phyloP scores from a whole-genome alignment of 2,888 invertebrate genomes.

The Pedicia rivosa region DNA sequence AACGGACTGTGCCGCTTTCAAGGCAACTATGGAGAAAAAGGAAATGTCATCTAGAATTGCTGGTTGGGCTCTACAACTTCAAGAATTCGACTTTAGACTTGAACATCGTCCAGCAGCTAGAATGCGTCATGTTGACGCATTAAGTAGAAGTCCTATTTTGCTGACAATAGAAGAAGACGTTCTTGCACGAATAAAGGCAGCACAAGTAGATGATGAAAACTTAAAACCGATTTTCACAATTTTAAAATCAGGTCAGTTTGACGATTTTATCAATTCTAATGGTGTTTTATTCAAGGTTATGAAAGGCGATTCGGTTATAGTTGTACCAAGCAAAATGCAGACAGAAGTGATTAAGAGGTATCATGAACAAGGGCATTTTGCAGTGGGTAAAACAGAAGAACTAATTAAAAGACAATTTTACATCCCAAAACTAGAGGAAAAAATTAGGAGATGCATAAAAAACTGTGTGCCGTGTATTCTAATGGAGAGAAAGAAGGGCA shows the following conservation, averaged over 20 bases:
- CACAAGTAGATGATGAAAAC: conserved; percentile 12
- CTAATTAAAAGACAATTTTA: conserved; percentile 5
- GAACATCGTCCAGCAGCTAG: conserved; percentile 11
- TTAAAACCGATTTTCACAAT: conserved; percentile 10
- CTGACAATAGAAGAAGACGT: not conserved
- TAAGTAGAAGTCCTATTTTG: conserved; percentile 11
- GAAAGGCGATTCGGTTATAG: conserved; percentile 8
- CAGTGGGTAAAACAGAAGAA: conserved; percentile 7
- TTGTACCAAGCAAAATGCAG: conserved; percentile 8
- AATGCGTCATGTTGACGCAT: conserved; percentile 12
- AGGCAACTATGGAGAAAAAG: conserved; percentile 14
- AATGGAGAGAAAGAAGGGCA: conserved; percentile 12
- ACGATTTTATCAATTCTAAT: conserved; percentile 11
- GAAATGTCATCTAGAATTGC: conserved; percentile 15
- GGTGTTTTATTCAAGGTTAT: conserved; percentile 11
- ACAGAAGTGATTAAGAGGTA: not conserved
- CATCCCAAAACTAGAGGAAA: conserved; percentile 6
- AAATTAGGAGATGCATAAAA: conserved; percentile 6
- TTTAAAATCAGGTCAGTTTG: conserved; percentile 8
- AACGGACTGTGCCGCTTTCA: conserved; percentile 11
- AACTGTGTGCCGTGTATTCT: conserved; percentile 7
- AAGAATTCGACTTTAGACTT: conserved; percentile 11
- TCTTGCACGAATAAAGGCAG: conserved; percentile 1
- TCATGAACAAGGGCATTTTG: too few species aligned
- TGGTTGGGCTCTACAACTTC: conserved; percentile 16